Evolutionary conservation across 2,888 invertebrate genomes (phyloP).

Genomic region (Drosophila meridiana): DNA sequence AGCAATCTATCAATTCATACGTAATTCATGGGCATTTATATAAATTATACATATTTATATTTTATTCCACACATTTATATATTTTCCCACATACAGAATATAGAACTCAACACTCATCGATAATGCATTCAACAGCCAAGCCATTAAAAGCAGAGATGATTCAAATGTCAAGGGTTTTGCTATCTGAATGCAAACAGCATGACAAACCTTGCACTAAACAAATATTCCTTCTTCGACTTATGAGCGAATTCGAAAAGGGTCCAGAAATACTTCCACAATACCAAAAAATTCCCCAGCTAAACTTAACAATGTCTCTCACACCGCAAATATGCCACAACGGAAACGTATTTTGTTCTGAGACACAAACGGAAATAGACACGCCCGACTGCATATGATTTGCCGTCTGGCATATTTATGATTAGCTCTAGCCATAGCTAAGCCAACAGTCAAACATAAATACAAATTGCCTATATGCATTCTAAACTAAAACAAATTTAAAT

Average conservation of each 20-base stretch:
- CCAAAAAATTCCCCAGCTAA: conserved; percentile 10
- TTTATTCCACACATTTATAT: too few species aligned
- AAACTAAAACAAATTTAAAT: conserved; percentile 20
- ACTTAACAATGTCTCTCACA: conserved; percentile 13
- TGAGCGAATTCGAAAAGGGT: not conserved
- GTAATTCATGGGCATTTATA: too few species aligned
- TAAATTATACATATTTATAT: too few species aligned
- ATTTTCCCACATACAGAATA: too few species aligned
- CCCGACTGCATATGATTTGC: conserved; percentile 60
- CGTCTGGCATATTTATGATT: conserved; percentile 24
- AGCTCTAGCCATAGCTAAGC: conserved; percentile 26
- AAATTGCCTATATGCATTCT: conserved; percentile 12
- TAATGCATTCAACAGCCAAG: not conserved
- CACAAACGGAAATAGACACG: conserved; percentile 61
- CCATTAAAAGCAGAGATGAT: not conserved
- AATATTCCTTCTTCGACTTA: not conserved
- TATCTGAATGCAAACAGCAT: too few species aligned
- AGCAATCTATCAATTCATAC: too few species aligned
- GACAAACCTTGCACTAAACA: not conserved
- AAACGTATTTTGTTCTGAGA: conserved; percentile 64
- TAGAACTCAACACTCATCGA: too few species aligned
- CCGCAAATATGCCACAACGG: conserved; percentile 59
- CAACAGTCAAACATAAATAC: conserved; percentile 19
- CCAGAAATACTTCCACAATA: not conserved
- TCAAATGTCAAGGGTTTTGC: not conserved